These are phyloP conservation scores for Beaufortia kweichowensis DNA, from an alignment of 2,113 vertebrate genomes.

Conservation along the genomic window DNA sequence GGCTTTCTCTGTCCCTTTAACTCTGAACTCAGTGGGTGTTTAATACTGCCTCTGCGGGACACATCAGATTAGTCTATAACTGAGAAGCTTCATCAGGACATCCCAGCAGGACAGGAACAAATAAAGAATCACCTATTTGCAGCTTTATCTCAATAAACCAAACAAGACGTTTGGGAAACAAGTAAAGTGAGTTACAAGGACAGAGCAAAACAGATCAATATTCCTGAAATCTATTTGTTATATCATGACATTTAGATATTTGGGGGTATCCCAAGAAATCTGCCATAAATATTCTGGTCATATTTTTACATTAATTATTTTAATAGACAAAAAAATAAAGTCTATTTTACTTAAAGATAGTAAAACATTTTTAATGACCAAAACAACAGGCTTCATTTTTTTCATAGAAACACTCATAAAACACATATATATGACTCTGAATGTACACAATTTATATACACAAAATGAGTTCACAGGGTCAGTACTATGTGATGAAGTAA, in stretches of 20 bases:
- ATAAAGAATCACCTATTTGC: conserved; percentile 12
- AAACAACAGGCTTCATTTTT: too few species aligned
- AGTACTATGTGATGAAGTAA: not conserved
- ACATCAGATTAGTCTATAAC: conserved; percentile 1
- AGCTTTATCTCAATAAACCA: not conserved
- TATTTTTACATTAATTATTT: too few species aligned
- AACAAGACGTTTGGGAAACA: not conserved
- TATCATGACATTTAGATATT: not conserved
- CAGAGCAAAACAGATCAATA: not conserved
- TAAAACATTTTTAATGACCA: too few species aligned
- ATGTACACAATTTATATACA: not conserved
- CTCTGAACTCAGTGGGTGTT: conserved; percentile 13
- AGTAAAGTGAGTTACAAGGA: not conserved
- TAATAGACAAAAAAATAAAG: too few species aligned
- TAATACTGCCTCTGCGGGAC: conserved; percentile 3
- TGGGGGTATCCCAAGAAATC: not conserved
- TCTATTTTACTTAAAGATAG: too few species aligned
- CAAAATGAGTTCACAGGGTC: not conserved
- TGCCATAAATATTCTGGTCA: too few species aligned
- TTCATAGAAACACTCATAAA: not conserved
- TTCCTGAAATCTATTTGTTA: not conserved
- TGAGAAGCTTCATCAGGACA: not conserved
- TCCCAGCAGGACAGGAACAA: conserved; percentile 21
- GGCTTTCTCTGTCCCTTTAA: not conserved
- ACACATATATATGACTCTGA: not conserved